Evolutionary conservation across 1,140 invertebrate species (phyloP), one percentile per base, ranked within the genome.

Genomic region (Ceratosolen fusciceps): DNA sequence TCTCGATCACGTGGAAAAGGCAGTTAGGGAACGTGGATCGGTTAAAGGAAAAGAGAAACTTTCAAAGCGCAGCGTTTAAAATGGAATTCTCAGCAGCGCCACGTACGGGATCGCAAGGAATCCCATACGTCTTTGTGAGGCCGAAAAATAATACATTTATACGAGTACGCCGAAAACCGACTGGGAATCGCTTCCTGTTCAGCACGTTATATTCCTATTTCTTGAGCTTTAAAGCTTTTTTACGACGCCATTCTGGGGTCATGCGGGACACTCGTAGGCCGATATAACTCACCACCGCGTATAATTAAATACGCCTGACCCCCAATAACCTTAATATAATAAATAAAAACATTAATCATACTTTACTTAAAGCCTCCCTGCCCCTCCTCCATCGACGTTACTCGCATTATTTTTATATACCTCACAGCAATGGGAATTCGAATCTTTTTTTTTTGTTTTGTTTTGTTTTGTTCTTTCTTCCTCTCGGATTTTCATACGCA

Each of bases 81-180:
- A 68, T 47, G 68, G 68, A 76, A 68, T n/a, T 62, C 68, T 47
- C 31, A 49, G 21, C 43, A n/a, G 60, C n/a, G 8, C 39, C 16
- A 24, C 31, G 31, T 31, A 24, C 31, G 31, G 31, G 68, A 76
- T 76, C 74, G 54, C 47, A 68, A 68, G n/a, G 60, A 14, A 76
- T 37, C 68, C 58, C 19, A 24, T 21, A 39, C 0, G 10, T 26
- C 8, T 74, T 37, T 19, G 8, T 37, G 29, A 62, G 16, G 31
- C 56, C 39, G 14, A 9, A 56, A 75, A n/a, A n/a, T n/a, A n/a
- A 75, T 75, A 65, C 26, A 9, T 65, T 62, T 65, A 65, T 52
- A 34, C 43, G 43, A 75, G 16, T 65, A n/a, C n/a, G n/a, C 34
- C 19, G n/a, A 9, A 52, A 65, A 75, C 14, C 10, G 21, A n/a